Evolutionary conservation across 2,888 invertebrate genomes (phyloP).

Genomic region (Ectemnius continuus): DNA sequence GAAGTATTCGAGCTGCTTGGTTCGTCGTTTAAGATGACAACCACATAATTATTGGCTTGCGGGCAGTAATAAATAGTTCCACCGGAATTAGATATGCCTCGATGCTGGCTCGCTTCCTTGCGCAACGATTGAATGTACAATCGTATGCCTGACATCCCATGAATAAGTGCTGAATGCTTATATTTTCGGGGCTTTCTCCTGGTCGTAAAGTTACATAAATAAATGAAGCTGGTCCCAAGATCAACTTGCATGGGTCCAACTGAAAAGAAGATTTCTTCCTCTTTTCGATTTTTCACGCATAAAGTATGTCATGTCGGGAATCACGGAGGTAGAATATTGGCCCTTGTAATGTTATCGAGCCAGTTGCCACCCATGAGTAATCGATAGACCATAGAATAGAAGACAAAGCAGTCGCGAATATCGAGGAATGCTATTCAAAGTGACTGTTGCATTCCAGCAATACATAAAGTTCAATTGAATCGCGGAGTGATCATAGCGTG

Average conservation of each 20-base stretch:
- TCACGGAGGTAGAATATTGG: too few relatives aligned
- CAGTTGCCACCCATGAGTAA: too few relatives aligned
- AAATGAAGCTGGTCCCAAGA: too few relatives aligned
- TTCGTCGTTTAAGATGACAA: conserved; percentile 36
- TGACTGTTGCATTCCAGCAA: too few relatives aligned
- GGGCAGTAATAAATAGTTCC: conserved; percentile 37
- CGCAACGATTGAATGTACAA: conserved; percentile 22
- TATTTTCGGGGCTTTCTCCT: neutral
- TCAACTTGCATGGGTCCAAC: neutral
- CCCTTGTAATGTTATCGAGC: too few relatives aligned
- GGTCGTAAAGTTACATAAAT: conserved; percentile 4
- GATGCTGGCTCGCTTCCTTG: conserved; percentile 11
- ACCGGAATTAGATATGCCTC: neutral
- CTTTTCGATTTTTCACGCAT: too few relatives aligned
- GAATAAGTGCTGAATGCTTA: neutral
- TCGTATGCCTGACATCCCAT: neutral
- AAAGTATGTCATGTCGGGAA: too few relatives aligned
- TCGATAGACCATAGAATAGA: too few relatives aligned
- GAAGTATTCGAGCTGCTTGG: conserved; percentile 41
- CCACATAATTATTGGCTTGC: conserved; percentile 45
- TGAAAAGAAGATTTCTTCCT: neutral
- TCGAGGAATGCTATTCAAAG: too few relatives aligned
- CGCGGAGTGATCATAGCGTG: too few relatives aligned
- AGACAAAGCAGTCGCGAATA: too few relatives aligned
- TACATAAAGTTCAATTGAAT: too few relatives aligned